phyloP scores from a whole-genome alignment of 1,140 invertebrate species.

The Drosophila grimshawi region DNA sequence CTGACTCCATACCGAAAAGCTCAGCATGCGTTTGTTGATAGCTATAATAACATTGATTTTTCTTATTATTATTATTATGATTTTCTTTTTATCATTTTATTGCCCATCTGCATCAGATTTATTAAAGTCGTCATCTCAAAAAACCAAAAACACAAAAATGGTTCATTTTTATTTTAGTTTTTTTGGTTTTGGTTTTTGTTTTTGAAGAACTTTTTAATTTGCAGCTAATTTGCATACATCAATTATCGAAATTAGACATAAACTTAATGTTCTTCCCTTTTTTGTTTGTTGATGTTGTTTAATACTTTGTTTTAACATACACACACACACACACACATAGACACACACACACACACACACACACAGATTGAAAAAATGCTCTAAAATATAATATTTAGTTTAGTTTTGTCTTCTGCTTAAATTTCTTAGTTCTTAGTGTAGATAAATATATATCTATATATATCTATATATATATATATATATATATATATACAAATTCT shows the following conservation, averaged over 20 bases:
- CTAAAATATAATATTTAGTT: slow-evolving; percentile 77
- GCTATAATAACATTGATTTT: not conserved
- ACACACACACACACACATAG: slow-evolving; percentile 1
- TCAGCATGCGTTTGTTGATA: too few relatives aligned
- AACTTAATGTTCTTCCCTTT: slow-evolving; percentile 32
- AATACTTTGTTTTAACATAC: slow-evolving; percentile 34
- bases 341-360: slow-evolving; percentile 37
- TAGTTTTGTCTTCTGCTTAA: slow-evolving; percentile 36
- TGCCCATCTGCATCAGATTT: slow-evolving; percentile 4
- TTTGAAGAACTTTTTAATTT: not conserved
- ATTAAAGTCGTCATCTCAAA: not conserved
- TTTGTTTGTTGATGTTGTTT: slow-evolving; percentile 37
- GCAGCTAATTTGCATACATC: not conserved
- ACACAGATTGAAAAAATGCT: slow-evolving; percentile 75
- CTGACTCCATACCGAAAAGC: too few relatives aligned
- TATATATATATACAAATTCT: slow-evolving; percentile 42
- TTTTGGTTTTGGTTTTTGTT: not conserved
- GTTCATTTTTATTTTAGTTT: not conserved
- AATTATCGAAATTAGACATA: slow-evolving; percentile 42
- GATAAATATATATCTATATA: slow-evolving; percentile 41
- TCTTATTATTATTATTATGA: not conserved
- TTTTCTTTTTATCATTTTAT: slow-evolving; percentile 16
- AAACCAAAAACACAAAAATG: not conserved
- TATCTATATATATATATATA: slow-evolving; percentile 16
- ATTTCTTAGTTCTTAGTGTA: slow-evolving; percentile 21